These are phyloP conservation scores for Porites divaricata DNA, from an alignment of 92 coral and sea anemone species.

Conservation along the genomic window DNA sequence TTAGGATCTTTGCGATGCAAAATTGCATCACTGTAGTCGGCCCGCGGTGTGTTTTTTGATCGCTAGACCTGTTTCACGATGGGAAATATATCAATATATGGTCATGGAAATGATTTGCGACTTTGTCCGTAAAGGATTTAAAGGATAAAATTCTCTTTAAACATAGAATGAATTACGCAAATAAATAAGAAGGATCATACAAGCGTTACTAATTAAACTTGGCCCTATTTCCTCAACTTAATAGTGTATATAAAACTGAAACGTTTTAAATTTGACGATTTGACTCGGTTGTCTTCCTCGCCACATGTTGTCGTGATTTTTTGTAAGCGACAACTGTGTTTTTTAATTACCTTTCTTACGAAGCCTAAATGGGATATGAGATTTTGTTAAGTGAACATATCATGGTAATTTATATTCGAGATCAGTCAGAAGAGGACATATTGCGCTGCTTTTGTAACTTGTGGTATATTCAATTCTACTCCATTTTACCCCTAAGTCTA, in stretches of 20 bases:
- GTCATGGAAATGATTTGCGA: too few relatives aligned
- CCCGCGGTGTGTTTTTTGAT: neutral
- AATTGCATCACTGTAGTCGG: neutral
- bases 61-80: slow-evolving; percentile 22
- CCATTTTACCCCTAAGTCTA: neutral
- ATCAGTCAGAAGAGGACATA: neutral
- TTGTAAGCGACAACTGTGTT: slow-evolving; percentile 7
- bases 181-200: too few relatives aligned
- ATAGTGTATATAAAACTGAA: neutral
- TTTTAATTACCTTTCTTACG: slow-evolving; percentile 4
- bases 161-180: too few relatives aligned
- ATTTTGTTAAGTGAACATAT: neutral
- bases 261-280: neutral
- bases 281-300: neutral
- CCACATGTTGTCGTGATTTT: slow-evolving; percentile 27
- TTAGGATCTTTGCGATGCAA: too few relatives aligned
- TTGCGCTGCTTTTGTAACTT: neutral
- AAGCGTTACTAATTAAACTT: neutral
- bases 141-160: too few relatives aligned
- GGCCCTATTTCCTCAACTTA: neutral
- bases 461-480: neutral
- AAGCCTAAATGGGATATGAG: slow-evolving; percentile 10
- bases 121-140: too few relatives aligned
- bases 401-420: neutral
- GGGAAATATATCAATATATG: slow-evolving; percentile 11